Conservation (phyloP, 2,113 vertebrate genomes). For the Lagopus leucura region DNA sequence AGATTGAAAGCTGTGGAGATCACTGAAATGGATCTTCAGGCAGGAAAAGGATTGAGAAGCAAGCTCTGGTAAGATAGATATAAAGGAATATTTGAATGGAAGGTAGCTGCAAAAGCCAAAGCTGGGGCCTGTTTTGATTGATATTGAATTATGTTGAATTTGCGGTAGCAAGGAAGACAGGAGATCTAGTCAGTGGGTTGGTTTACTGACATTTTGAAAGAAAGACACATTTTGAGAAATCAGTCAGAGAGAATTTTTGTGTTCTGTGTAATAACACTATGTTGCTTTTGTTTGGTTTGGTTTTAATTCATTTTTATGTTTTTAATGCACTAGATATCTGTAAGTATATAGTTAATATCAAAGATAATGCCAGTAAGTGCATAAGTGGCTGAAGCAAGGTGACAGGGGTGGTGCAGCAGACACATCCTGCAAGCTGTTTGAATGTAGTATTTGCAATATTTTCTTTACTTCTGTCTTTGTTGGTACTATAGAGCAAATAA, state of each 20-base stretch:
- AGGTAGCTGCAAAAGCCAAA: background rate
- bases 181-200: background rate
- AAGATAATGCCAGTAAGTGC: background rate
- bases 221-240: background rate
- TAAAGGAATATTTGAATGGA: background rate
- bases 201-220: background rate
- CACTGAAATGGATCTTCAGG: background rate
- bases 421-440: background rate
- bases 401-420: background rate
- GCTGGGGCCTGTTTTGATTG: background rate
- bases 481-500: background rate
- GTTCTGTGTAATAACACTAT: rapidly evolving
- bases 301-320: background rate
- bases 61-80: background rate
- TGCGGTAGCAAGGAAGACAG: background rate
- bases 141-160: background rate
- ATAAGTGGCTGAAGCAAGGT: background rate
- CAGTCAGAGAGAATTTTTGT: background rate
- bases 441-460: background rate
- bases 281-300: background rate
- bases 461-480: background rate
- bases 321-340: background rate
- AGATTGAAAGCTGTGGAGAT: background rate
- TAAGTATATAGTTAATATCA: background rate
- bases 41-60: background rate